phyloP scores from a whole-genome alignment of 1,140 invertebrate species.

The Notospermus geniculatus region DNA sequence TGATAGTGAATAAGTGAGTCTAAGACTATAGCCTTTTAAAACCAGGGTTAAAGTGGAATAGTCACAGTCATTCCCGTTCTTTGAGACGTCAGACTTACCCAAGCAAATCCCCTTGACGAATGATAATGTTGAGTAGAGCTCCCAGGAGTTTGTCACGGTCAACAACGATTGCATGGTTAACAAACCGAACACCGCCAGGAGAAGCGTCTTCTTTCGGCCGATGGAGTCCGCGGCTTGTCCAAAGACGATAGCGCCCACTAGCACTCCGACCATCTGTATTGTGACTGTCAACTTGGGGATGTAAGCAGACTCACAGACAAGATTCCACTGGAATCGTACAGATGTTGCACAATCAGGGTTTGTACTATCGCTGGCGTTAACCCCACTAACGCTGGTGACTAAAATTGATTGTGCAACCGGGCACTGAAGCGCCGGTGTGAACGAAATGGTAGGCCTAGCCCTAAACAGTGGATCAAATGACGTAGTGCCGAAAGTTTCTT shows the following conservation, averaged over 20 bases:
- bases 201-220: slow-evolving; percentile 36
- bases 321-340: slow-evolving; percentile 32
- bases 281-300: slow-evolving; percentile 34
- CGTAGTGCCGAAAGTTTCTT: too few relatives aligned
- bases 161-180: slow-evolving; percentile 28
- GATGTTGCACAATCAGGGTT: background rate
- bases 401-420: background rate
- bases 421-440: too few relatives aligned
- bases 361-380: background rate
- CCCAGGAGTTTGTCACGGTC: slow-evolving; percentile 33
- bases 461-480: too few relatives aligned
- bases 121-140: slow-evolving; percentile 34
- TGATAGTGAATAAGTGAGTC: too few relatives aligned
- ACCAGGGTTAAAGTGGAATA: too few relatives aligned
- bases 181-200: slow-evolving; percentile 27
- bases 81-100: slow-evolving; percentile 13
- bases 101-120: slow-evolving; percentile 37
- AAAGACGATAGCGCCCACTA: slow-evolving; percentile 34
- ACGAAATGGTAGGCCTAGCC: background rate
- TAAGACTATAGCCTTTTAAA: too few relatives aligned
- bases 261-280: slow-evolving; percentile 40
- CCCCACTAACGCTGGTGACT: background rate
- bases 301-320: slow-evolving; percentile 30
- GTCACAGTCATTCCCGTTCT: too few relatives aligned
- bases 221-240: slow-evolving; percentile 40